Conservation (phyloP, 1,140 invertebrate species). For the Hycleus cichorii region DNA sequence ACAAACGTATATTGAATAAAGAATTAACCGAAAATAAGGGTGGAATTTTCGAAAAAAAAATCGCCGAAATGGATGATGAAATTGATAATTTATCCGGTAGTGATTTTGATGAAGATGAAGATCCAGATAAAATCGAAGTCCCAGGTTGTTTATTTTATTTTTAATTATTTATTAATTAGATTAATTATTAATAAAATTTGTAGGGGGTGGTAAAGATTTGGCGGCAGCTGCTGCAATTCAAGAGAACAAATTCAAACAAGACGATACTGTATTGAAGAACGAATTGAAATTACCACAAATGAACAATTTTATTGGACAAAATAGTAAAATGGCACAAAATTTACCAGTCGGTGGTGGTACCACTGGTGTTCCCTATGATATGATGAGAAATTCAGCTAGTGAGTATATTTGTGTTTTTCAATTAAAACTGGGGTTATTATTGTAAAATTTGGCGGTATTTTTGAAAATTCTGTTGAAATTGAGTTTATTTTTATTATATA, state of each 20-base stretch:
- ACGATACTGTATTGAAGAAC: slow-evolving; percentile 17
- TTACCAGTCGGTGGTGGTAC: background rate
- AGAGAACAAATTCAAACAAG: slow-evolving; percentile 30
- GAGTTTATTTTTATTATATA: too few species aligned
- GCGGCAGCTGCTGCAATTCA: slow-evolving; percentile 60
- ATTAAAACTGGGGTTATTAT: background rate
- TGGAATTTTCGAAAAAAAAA: too few species aligned
- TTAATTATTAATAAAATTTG: slow-evolving; percentile 8
- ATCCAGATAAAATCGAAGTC: slow-evolving; percentile 84
- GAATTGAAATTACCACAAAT: slow-evolving; percentile 21
- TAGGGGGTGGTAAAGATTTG: slow-evolving; percentile 73
- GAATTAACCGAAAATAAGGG: background rate
- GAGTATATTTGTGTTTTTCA: background rate
- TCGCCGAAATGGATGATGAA: slow-evolving; percentile 45
- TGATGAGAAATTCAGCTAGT: slow-evolving; percentile 27
- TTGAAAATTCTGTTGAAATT: background rate
- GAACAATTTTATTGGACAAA: slow-evolving; percentile 17
- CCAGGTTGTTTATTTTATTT: slow-evolving; percentile 48
- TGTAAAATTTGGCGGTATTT: background rate
- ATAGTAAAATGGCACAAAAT: slow-evolving; percentile 28
- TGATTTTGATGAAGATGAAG: slow-evolving; percentile 80
- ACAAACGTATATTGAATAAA: background rate
- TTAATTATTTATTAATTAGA: slow-evolving; percentile 4
- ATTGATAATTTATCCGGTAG: slow-evolving; percentile 64
- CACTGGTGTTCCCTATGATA: slow-evolving; percentile 19